phyloP scores from a whole-genome alignment of 2,888 invertebrate species.

The Altica lythri region DNA sequence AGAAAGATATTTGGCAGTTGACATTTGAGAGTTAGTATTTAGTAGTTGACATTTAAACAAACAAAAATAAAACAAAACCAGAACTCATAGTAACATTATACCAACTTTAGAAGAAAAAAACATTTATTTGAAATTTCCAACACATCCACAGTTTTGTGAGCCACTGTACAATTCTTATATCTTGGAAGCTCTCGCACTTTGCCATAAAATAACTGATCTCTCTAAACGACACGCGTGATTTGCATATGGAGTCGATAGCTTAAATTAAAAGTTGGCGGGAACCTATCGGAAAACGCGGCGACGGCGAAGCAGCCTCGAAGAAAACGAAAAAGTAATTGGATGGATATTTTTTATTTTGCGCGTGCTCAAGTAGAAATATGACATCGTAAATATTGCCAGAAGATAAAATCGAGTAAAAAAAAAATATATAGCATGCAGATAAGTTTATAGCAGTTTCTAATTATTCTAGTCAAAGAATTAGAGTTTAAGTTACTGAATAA shows the following conservation, averaged over 20 bases:
- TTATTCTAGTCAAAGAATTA: too few species aligned
- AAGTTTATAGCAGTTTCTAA: too few species aligned
- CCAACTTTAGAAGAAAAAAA: too few species aligned
- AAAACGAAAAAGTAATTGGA: constrained; percentile 21
- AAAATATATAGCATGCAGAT: not conserved
- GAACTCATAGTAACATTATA: too few species aligned
- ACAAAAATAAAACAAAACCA: too few species aligned
- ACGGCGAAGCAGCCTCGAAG: constrained; percentile 13
- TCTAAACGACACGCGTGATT: constrained; percentile 56
- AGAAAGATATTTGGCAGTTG: too few species aligned
- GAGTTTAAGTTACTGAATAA: too few species aligned
- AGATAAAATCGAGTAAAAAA: too few species aligned
- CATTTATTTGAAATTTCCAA: too few species aligned
- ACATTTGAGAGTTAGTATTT: too few species aligned
- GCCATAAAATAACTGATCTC: constrained; percentile 56
- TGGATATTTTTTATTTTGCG: constrained; percentile 25
- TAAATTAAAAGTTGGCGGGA: constrained; percentile 52
- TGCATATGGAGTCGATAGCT: constrained; percentile 56
- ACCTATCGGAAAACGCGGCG: constrained; percentile 24
- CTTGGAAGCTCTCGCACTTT: constrained; percentile 41
- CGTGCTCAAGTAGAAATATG: constrained; percentile 18
- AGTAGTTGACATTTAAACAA: too few species aligned
- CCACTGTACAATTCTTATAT: constrained; percentile 41
- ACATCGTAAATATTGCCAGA: constrained; percentile 14
- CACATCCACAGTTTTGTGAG: constrained; percentile 39